Evolutionary conservation across 2,888 invertebrate species (phyloP).

Genomic region (Cephus runcator): DNA sequence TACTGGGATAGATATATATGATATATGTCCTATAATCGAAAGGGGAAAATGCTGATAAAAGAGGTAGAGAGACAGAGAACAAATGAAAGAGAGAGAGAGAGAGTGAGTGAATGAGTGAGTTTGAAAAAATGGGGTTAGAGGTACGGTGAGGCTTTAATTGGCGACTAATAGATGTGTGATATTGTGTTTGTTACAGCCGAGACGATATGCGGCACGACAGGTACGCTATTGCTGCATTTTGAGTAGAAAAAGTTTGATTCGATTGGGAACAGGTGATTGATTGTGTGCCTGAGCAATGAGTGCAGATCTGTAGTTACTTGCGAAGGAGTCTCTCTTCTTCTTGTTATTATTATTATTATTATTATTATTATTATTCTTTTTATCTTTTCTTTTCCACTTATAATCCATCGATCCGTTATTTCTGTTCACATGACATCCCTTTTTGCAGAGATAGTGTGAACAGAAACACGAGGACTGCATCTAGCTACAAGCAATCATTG

Average conservation of each 20-base stretch:
- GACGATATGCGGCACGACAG: constrained; percentile 66
- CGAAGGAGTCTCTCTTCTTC: constrained; percentile 37
- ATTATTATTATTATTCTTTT: constrained; percentile 15
- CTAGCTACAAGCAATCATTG: constrained; percentile 67
- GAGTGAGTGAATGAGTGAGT: not conserved
- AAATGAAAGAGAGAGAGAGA: not conserved
- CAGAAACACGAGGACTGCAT: constrained; percentile 66
- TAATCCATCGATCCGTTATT: constrained; percentile 48
- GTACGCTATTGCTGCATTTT: constrained; percentile 63
- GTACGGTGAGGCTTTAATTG: not conserved
- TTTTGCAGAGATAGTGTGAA: constrained; percentile 67
- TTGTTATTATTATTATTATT: not conserved
- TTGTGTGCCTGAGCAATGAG: constrained; percentile 66
- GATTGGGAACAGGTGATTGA: constrained; percentile 60
- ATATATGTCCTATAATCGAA: not conserved
- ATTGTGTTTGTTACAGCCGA: constrained; percentile 65
- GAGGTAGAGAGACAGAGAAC: not conserved
- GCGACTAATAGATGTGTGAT: constrained; percentile 54
- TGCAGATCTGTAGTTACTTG: constrained; percentile 63
- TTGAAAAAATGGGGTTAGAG: not conserved
- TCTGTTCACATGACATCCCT: constrained; percentile 65
- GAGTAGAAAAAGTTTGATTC: constrained; percentile 57
- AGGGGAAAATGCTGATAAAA: not conserved
- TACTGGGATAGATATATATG: not conserved
- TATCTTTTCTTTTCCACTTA: not conserved